Evolutionary conservation across 2,113 vertebrate genomes (phyloP).

Genomic region (Pungitius pungitius): DNA sequence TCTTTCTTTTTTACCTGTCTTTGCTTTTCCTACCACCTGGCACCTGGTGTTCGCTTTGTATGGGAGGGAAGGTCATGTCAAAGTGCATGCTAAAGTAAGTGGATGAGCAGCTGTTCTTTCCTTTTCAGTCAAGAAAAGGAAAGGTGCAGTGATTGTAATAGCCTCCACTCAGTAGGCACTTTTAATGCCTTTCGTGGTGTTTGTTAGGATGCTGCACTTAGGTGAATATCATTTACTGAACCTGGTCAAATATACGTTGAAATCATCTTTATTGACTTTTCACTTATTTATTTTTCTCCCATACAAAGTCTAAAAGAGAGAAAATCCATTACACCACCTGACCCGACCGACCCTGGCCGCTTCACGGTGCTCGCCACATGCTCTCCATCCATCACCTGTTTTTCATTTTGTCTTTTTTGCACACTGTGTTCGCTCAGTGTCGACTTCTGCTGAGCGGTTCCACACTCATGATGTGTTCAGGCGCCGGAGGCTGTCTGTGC

Average conservation of each 20-base stretch:
- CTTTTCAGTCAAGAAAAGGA: background rate
- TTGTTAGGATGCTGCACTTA: too few relatives aligned
- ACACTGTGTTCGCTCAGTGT: background rate
- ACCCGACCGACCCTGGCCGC: background rate
- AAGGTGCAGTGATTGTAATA: background rate
- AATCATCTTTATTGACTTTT: background rate
- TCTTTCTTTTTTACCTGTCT: constrained; percentile 23
- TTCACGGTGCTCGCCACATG: background rate
- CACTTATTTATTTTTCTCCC: background rate
- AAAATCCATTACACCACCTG: constrained; percentile 10
- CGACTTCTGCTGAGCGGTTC: background rate
- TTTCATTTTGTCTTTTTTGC: background rate
- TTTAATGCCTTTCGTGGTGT: too few relatives aligned
- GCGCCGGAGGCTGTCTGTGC: background rate
- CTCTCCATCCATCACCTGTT: background rate
- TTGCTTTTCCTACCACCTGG: constrained; percentile 12
- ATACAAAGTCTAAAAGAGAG: background rate
- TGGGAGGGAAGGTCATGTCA: constrained; percentile 4
- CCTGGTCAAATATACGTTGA: background rate
- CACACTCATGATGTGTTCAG: background rate
- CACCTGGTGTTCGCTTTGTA: constrained; percentile 37
- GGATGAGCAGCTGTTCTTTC: background rate
- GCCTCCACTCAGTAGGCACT: background rate
- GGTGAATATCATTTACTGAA: background rate
- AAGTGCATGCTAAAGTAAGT: constrained; percentile 19